These are phyloP conservation scores for Tribolium castaneum DNA, from an alignment of 1,140 invertebrate genomes.

Conservation along the genomic window DNA sequence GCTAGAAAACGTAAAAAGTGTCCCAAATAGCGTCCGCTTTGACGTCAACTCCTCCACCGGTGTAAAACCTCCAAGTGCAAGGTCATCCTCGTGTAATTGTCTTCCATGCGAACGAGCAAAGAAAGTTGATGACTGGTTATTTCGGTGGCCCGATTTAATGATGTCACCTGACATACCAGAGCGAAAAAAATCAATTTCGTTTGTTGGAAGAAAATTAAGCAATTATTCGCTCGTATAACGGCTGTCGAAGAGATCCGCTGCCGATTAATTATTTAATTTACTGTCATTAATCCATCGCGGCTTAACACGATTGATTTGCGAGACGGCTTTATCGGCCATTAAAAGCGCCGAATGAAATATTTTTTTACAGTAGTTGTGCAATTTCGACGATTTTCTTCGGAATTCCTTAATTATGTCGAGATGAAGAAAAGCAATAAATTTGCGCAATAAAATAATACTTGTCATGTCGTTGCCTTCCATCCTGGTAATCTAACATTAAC, in stretches of 20 bases:
- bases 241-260: neutral
- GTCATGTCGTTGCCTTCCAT: slow-evolving; percentile 13
- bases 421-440: slow-evolving; percentile 13
- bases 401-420: slow-evolving; percentile 11
- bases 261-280: slow-evolving; percentile 24
- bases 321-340: slow-evolving; percentile 10
- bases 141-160: slow-evolving; percentile 6
- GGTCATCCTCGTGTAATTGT: slow-evolving; percentile 21
- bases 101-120: neutral
- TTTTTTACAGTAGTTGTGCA: neutral
- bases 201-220: slow-evolving; percentile 7
- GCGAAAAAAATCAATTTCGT: neutral
- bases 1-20: neutral
- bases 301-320: slow-evolving; percentile 22
- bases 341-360: neutral
- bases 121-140: slow-evolving; percentile 8
- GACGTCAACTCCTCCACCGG: neutral
- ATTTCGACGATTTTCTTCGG: neutral
- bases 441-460: slow-evolving; percentile 21
- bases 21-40: neutral
- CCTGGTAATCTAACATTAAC: slow-evolving; percentile 19
- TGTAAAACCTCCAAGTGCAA: slow-evolving; percentile 10
- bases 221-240: slow-evolving; percentile 23
- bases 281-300: slow-evolving; percentile 13
- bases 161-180: neutral